These are phyloP conservation scores for Drosophila hamatofila DNA, from an alignment of 2,888 invertebrate species.

Conservation along the genomic window DNA sequence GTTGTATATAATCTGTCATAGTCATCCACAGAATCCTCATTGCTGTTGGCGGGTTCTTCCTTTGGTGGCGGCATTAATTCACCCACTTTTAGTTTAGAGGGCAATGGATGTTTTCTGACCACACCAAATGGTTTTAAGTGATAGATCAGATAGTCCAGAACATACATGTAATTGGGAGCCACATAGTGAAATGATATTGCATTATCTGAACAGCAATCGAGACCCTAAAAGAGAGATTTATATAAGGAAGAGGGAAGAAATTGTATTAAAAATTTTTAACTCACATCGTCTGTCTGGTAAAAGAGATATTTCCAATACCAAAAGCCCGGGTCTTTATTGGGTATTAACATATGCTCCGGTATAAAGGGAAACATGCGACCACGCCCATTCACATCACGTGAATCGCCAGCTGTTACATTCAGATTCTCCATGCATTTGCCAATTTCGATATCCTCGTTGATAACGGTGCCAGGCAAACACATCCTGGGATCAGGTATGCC, in stretches of 20 bases:
- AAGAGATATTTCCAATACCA: conserved; percentile 98
- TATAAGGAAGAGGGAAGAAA: not conserved
- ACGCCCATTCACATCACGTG: conserved; percentile 92
- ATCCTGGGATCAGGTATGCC: conserved; percentile 86
- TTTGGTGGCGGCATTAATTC: conserved; percentile 9
- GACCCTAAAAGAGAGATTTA: conserved; percentile 55
- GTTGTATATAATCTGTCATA: conserved; percentile 21
- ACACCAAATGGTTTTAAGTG: conserved; percentile 92
- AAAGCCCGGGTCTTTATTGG: conserved; percentile 90
- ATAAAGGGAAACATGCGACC: conserved; percentile 97
- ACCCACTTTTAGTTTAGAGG: conserved; percentile 28
- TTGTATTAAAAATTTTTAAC: not conserved
- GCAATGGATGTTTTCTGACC: conserved; percentile 51
- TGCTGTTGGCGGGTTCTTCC: conserved; percentile 16
- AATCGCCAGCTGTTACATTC: conserved; percentile 94
- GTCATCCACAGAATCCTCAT: conserved; percentile 33
- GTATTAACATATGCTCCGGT: conserved; percentile 96
- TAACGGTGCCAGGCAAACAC: conserved; percentile 85
- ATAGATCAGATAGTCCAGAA: conserved; percentile 96
- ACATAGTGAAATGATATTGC: conserved; percentile 98
- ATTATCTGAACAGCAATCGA: conserved; percentile 93
- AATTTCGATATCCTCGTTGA: conserved; percentile 79
- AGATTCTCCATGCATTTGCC: conserved; percentile 92
- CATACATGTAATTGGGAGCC: conserved; percentile 95
- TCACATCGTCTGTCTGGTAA: conserved; percentile 90